Base-by-base conservation (phyloP, 2,113 vertebrate genomes). In the Myrmecophaga tridactyla region DNA sequence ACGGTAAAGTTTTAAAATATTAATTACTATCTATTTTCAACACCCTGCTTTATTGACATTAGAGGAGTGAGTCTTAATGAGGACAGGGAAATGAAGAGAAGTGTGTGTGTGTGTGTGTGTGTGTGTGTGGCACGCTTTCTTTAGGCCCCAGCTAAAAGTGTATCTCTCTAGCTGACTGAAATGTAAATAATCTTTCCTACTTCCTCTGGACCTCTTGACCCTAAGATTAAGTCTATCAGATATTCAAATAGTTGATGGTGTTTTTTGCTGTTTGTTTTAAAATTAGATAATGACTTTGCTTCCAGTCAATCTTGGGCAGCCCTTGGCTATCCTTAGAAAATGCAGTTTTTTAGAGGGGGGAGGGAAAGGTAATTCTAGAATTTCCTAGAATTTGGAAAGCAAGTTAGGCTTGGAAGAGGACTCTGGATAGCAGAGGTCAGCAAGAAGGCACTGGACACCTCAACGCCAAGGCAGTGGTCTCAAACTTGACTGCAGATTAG, bases 351-450 rank as follows among this genome's bases (percentile, higher is more conserved):
- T 14, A 5, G 7, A 6, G 31, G 21, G 6, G 2, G 15, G 12
- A 1, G 27, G 18, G 36, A 70, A 56, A 14, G 72, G 4, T 69
- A 89, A 65, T 86, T 82, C 67, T 77, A 76, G 70, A 65, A 20
- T 94, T 87, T 86, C 77, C 67, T 77, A 76, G 70, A 65, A 20
- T 94, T 87, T 92, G 36, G 43, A 92, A 95, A 39, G n/a, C 48
- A 89, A 62, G n/a, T 73, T 84, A 60, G 63, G 78, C 29, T 41
- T 86, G 56, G 29, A 58, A 39, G 7, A 27, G 15, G 5, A 69
- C n/a, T 88, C 83, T 91, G 23, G 29, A n/a, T 41, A 92, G 48
- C 14, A 89, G 78, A 89, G 73, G 34, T 89, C 65, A 90, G 80
- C 21, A 92, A 86, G 51, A 46, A 78, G 81, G 39, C 70, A 73